Base-by-base conservation (phyloP, 37 sponge, comb jelly and placozoan genomes). In the Oscarella lobularis region DNA sequence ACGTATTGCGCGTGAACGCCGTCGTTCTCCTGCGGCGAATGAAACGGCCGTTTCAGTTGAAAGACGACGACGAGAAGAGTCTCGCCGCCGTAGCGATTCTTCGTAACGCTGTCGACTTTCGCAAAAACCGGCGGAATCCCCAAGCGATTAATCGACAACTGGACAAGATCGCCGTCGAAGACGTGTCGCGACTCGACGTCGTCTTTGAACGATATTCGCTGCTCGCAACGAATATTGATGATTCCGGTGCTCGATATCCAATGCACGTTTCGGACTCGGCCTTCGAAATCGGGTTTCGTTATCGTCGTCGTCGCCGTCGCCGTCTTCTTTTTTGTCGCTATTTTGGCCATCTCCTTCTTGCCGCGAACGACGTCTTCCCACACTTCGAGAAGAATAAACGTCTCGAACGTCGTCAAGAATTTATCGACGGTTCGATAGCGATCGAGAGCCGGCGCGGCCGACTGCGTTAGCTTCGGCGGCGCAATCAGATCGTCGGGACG, bases 1-100 rank as follows among this genome's bases (percentile, higher is more conserved):
- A 89, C 86, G 1, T 54, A 14, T 33, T 60, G 76, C 14, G 83
- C 29, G 3, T 34, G 31, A 73, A 86, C 31, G 33, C 20, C 3
- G 0, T 3, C 74, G 14, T 48, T 67, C 6, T 74, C 75, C 39
- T 35, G 29, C 2, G 82, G n/a, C n/a, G n/a, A n/a, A n/a, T n/a
- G n/a, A n/a, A n/a, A n/a, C n/a, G n/a, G n/a, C n/a, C n/a, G n/a
- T n/a, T n/a, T n/a, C n/a, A n/a, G n/a, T n/a, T n/a, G n/a, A n/a
- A n/a, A n/a, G n/a, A n/a, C n/a, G n/a, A n/a, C n/a, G n/a, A n/a
- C n/a, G n/a, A n/a, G n/a, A n/a, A n/a, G n/a, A n/a, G n/a, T n/a
- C n/a, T n/a, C n/a, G n/a, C n/a, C n/a, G n/a, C n/a, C n/a, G n/a
- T n/a, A n/a, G n/a, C n/a, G 68, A 48, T 48, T 9, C 20, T 48